Conservation (phyloP, 2,113 vertebrate species). For the Psettodes erumei region DNA sequence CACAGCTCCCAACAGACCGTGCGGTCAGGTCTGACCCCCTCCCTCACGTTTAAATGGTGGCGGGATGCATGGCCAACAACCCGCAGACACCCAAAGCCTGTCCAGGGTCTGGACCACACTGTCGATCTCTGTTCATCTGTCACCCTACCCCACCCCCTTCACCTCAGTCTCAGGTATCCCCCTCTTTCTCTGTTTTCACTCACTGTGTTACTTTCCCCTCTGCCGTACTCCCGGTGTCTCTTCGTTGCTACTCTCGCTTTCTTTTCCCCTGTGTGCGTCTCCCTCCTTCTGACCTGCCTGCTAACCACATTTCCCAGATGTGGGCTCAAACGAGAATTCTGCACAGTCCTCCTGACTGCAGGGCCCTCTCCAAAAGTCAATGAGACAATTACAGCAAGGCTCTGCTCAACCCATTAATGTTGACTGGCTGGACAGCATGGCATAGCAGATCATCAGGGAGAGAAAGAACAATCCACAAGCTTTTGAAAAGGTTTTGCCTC, state of each 20-base stretch:
- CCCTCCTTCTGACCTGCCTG: conserved; percentile 40
- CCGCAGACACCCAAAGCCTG: conserved; percentile 43
- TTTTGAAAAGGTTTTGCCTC: conserved; percentile 26
- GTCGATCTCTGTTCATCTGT: conserved; percentile 18
- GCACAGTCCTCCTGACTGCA: conserved; percentile 15
- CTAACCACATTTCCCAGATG: conserved; percentile 34
- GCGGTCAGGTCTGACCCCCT: conserved; percentile 47
- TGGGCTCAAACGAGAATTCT: conserved; percentile 37
- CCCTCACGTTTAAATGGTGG: conserved; percentile 48
- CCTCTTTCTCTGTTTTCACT: conserved; percentile 11
- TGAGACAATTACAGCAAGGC: conserved; percentile 48
- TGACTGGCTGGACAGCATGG: conserved; percentile 32
- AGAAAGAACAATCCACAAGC: conserved; percentile 27
- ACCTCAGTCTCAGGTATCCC: conserved; percentile 19
- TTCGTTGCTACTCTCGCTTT: background rate
- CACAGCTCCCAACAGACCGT: conserved; percentile 63
- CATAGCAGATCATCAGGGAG: conserved; percentile 37
- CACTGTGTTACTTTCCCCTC: background rate
- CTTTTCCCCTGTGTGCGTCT: conserved; percentile 1
- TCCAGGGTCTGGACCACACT: conserved; percentile 46
- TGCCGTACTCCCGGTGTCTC: conserved; percentile 1
- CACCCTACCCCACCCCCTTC: background rate
- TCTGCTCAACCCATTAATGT: conserved; percentile 56
- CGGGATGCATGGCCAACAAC: conserved; percentile 50
- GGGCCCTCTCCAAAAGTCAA: conserved; percentile 56